Conservation (phyloP, 2,113 vertebrate species). For the Daphoenositta chrysoptera region DNA sequence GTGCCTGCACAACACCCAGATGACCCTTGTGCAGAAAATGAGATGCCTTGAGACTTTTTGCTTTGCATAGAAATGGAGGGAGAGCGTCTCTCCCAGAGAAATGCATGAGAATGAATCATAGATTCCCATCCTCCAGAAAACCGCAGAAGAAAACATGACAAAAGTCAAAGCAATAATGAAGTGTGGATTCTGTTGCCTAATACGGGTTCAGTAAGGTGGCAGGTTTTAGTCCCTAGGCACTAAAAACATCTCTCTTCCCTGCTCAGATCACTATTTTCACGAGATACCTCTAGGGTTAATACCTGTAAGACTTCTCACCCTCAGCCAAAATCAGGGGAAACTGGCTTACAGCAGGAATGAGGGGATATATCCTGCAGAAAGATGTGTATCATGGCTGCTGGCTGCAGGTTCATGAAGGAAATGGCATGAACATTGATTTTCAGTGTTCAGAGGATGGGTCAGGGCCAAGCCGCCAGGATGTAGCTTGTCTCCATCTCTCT, state of each 20-base stretch:
- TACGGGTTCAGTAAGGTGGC: neutral
- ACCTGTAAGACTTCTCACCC: neutral
- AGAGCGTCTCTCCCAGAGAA: neutral
- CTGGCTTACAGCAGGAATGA: neutral
- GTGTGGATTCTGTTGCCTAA: neutral
- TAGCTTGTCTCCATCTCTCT: neutral
- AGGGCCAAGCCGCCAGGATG: neutral
- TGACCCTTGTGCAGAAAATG: slow-evolving; percentile 7
- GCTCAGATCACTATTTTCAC: neutral
- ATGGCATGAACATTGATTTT: neutral
- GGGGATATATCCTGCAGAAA: neutral
- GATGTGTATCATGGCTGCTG: neutral
- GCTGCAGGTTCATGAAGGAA: neutral
- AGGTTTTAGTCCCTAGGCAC: neutral
- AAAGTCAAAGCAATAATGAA: neutral
- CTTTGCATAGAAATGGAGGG: slow-evolving; percentile 26
- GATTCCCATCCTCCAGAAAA: slow-evolving; percentile 34
- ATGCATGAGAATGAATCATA: slow-evolving; percentile 22
- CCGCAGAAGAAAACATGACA: slow-evolving; percentile 25
- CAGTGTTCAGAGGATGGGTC: neutral
- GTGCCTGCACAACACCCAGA: neutral
- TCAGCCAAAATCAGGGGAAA: neutral
- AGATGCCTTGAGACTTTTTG: neutral
- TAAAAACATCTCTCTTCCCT: neutral
- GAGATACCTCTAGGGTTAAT: neutral